These are phyloP conservation scores for Parambassis ranga DNA, from an alignment of 2,797 vertebrate genomes.

Conservation along the genomic window DNA sequence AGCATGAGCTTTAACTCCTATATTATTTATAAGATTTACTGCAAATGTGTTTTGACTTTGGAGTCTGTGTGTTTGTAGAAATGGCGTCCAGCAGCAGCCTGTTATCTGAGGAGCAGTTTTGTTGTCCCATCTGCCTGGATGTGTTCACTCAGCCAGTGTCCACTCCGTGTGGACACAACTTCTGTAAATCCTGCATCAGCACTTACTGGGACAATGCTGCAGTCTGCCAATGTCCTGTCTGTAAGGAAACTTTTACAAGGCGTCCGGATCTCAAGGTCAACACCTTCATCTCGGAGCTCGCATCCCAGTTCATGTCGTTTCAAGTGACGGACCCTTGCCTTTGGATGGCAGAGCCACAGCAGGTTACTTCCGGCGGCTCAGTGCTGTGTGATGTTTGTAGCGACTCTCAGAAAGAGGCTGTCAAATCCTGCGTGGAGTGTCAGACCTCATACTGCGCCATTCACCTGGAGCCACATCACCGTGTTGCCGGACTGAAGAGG, in stretches of 20 bases:
- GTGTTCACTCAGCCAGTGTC: constrained; percentile 57
- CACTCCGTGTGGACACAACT: constrained; percentile 71
- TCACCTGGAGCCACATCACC: constrained; percentile 53
- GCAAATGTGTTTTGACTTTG: too few relatives aligned
- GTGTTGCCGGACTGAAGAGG: constrained; percentile 40
- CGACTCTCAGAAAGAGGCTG: constrained; percentile 16
- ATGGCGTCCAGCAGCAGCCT: constrained; percentile 54
- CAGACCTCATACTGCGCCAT: constrained; percentile 49
- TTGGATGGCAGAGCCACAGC: background rate
- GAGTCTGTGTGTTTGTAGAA: constrained; percentile 40
- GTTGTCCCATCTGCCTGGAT: constrained; percentile 66
- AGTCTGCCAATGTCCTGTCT: constrained; percentile 48
- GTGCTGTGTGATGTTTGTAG: constrained; percentile 57
- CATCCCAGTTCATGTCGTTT: constrained; percentile 23
- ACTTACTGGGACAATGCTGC: constrained; percentile 34
- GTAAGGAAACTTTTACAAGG: constrained; percentile 34
- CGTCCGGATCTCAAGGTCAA: constrained; percentile 65
- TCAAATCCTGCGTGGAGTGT: constrained; percentile 64
- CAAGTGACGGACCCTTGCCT: background rate
- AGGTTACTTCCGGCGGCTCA: background rate
- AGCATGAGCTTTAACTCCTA: too few relatives aligned
- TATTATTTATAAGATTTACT: too few relatives aligned
- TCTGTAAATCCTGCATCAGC: constrained; percentile 60
- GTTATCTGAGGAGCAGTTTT: constrained; percentile 57
- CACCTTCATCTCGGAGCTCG: constrained; percentile 58